A percentile compares a stretch with the other conserved stretches of the same genome.
Conservation (phyloP, 2,113 vertebrate genomes). For the Anarrhichthys ocellatus region DNA sequence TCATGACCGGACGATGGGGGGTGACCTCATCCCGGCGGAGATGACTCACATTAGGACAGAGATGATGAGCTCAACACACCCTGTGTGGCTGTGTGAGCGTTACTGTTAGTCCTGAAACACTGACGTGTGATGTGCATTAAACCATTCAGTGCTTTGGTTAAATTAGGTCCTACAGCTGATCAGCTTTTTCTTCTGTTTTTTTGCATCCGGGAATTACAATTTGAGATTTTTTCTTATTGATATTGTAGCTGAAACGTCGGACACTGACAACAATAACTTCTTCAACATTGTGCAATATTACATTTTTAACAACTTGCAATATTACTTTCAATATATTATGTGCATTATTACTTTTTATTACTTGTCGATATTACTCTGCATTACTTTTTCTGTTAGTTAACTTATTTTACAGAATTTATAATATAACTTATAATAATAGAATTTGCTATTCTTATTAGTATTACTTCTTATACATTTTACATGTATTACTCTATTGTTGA, state of each 20-base stretch:
- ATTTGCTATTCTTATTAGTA: too few species aligned
- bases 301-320: background rate
- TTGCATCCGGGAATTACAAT: background rate
- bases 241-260: too few species aligned
- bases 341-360: too few species aligned
- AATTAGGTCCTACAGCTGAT: background rate
- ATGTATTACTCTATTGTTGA: too few species aligned
- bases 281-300: too few species aligned
- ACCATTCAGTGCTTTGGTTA: background rate
- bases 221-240: background rate
- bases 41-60: constrained; percentile 36
- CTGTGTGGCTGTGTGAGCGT: constrained; percentile 1
- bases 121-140: constrained; percentile 1
- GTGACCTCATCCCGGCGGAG: constrained; percentile 52
- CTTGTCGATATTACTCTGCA: too few species aligned
- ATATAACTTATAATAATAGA: too few species aligned
- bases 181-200: background rate
- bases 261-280: too few species aligned
- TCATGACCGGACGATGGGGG: constrained; percentile 17
- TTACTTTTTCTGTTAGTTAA: too few species aligned
- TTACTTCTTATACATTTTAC: too few species aligned
- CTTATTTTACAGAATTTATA: too few species aligned
- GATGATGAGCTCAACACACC: constrained; percentile 25
- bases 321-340: too few species aligned
- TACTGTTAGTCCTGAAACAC: constrained; percentile 17